Percentiles rank a stretch among this genome's conserved stretches.
Conservation (phyloP, 2,888 invertebrate genomes). For the Bombylius major region DNA sequence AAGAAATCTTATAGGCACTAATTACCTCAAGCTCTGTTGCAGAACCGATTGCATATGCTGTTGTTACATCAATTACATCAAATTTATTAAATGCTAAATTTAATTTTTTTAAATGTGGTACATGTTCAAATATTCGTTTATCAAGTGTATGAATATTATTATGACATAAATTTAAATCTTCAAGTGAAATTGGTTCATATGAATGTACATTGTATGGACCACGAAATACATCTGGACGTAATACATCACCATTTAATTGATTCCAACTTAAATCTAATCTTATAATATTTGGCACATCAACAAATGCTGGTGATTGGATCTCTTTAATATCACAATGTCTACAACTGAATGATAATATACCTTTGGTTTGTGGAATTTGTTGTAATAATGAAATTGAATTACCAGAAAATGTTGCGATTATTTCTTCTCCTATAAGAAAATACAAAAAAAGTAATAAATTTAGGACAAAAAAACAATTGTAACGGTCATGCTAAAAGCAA, state of each 20-base stretch:
- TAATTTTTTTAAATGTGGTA: conserved; percentile 46
- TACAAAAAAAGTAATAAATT: background rate
- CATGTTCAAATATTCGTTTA: conserved; percentile 48
- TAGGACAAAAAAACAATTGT: background rate
- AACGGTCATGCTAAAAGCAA: no score
- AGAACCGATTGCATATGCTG: conserved; percentile 44
- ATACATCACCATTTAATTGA: conserved; percentile 38
- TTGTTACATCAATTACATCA: conserved; percentile 45
- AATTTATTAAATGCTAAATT: conserved; percentile 51
- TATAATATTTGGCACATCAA: conserved; percentile 31
- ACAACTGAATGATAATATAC: conserved; percentile 28
- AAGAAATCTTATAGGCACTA: background rate
- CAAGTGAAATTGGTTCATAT: conserved; percentile 46
- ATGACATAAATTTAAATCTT: conserved; percentile 48
- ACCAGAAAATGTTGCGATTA: conserved; percentile 29
- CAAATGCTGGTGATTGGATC: conserved; percentile 28
- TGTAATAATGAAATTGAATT: conserved; percentile 28
- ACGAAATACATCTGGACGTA: conserved; percentile 51
- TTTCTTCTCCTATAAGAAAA: conserved; percentile 19
- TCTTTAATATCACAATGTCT: conserved; percentile 29
- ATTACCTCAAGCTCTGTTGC: conserved; percentile 44
- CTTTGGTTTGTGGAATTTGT: conserved; percentile 32
- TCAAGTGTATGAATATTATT: conserved; percentile 51
- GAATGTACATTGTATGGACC: conserved; percentile 46
- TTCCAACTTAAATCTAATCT: conserved; percentile 34